phyloP scores from a whole-genome alignment of 1,140 invertebrate genomes.

The Drosophila pallidifrons region DNA sequence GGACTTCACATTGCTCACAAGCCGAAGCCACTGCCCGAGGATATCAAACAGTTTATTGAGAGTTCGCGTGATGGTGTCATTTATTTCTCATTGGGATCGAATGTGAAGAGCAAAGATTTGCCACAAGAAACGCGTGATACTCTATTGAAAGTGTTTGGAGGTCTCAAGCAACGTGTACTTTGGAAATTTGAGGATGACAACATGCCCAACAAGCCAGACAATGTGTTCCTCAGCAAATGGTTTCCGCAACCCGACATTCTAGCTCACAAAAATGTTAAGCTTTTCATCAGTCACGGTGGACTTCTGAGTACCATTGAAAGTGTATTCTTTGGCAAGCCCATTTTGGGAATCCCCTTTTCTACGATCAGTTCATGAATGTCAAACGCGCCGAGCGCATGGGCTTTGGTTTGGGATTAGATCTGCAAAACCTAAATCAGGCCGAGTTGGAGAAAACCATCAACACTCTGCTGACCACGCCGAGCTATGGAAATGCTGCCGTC shows the following conservation, averaged over 20 bases:
- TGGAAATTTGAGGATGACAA: conserved; percentile 89
- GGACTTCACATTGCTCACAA: conserved; percentile 86
- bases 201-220: conserved; percentile 86
- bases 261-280: conserved; percentile 89
- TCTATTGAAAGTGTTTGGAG: conserved; percentile 86
- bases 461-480: conserved; percentile 75
- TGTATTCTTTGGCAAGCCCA: conserved; percentile 89
- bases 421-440: conserved; percentile 77
- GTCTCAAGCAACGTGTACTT: conserved; percentile 87
- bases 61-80: conserved; percentile 86
- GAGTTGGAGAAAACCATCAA: conserved; percentile 69
- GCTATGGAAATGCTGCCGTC: conserved; percentile 84
- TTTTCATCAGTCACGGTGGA: conserved; percentile 91
- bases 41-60: conserved; percentile 86
- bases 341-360: conserved; percentile 90
- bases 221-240: conserved; percentile 89
- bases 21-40: conserved; percentile 78
- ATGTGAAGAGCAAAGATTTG: conserved; percentile 86
- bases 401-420: conserved; percentile 84
- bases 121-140: conserved; percentile 85
- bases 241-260: conserved; percentile 90
- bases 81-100: conserved; percentile 88
- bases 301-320: conserved; percentile 89
- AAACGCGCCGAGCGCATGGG: conserved; percentile 84
- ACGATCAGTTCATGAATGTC: conserved; percentile 88